Percentiles rank a stretch among this genome's conserved stretches.
Conservation (phyloP, 2,888 invertebrate species). For the Cinara cedri region DNA sequence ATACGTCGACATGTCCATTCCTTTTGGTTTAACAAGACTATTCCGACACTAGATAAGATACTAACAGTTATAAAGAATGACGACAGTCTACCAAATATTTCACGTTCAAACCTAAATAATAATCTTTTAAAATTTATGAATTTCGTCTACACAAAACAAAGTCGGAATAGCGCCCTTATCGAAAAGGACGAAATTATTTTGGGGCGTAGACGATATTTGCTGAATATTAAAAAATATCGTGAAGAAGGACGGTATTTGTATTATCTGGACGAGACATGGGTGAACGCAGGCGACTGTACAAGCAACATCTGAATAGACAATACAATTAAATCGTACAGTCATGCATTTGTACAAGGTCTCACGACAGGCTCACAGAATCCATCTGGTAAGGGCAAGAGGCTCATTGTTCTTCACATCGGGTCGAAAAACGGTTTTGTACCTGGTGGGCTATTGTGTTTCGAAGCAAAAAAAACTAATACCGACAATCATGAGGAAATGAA, state of each 20-base stretch:
- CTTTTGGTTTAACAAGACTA: too few species aligned
- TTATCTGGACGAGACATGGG: not conserved
- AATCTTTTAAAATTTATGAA: not conserved
- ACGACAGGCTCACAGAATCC: too few species aligned
- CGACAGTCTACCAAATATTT: constrained; percentile 9
- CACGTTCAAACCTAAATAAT: not conserved
- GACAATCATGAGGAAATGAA: not conserved
- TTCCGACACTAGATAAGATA: too few species aligned
- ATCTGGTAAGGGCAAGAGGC: too few species aligned
- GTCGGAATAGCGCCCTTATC: not conserved
- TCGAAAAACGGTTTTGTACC: not conserved
- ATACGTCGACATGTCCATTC: too few species aligned
- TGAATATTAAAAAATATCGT: not conserved
- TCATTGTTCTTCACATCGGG: too few species aligned
- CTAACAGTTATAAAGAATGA: not conserved
- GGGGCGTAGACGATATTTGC: not conserved
- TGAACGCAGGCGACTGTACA: too few species aligned
- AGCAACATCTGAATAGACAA: too few species aligned
- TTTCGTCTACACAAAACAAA: not conserved
- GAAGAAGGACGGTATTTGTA: too few species aligned
- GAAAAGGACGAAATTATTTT: constrained; percentile 13
- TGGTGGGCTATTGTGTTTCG: not conserved
- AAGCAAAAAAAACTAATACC: not conserved
- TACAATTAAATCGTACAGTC: too few species aligned
- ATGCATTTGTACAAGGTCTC: too few species aligned